phyloP scores from a whole-genome alignment of 2,113 vertebrate genomes.

The Sinocyclocheilus anophthalmus region DNA sequence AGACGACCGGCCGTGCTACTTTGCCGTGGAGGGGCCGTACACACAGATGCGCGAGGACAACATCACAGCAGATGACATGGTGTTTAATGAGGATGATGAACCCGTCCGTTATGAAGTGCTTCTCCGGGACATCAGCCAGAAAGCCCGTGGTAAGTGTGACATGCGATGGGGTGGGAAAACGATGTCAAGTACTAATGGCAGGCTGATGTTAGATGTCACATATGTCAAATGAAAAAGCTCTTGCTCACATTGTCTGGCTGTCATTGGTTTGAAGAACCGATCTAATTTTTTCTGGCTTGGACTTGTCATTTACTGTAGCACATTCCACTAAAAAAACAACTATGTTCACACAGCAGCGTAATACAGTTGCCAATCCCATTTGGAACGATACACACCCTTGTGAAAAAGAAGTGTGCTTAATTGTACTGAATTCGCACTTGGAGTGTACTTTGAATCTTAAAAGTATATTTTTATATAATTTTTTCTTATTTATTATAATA shows the following conservation, averaged over 20 bases:
- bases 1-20: conserved; percentile 82
- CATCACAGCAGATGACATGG: conserved; percentile 72
- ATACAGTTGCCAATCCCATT: neutral
- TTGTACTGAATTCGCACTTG: neutral
- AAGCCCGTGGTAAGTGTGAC: conserved; percentile 75
- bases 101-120: conserved; percentile 69
- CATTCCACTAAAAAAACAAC: neutral
- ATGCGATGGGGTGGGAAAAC: neutral
- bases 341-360: neutral
- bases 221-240: neutral
- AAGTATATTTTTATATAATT: neutral
- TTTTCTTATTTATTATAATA: too few relatives aligned
- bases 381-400: neutral
- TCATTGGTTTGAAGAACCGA: neutral
- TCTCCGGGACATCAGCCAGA: conserved; percentile 74
- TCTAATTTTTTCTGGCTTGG: neutral
- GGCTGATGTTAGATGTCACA: conserved; percentile 8
- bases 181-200: neutral
- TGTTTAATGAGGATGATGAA: conserved; percentile 64
- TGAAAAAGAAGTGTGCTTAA: neutral
- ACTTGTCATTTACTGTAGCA: neutral
- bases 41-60: conserved; percentile 68
- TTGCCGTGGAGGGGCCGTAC: conserved; percentile 85
- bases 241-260: neutral
- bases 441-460: neutral